Conservation (phyloP, 2,113 vertebrate genomes). For the Petromus typicus region DNA sequence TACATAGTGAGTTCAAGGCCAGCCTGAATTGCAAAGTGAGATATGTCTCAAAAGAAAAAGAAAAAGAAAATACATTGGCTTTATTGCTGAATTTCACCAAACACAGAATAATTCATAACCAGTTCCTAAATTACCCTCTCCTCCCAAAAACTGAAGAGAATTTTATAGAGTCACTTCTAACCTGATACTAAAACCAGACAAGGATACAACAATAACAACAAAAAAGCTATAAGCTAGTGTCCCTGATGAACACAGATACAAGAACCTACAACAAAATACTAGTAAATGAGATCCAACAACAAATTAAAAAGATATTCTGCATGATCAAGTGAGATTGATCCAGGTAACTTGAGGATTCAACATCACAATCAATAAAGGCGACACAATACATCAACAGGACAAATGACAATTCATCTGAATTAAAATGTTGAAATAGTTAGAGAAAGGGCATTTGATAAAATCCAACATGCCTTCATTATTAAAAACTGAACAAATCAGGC, state of each 20-base stretch:
- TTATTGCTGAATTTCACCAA: not conserved
- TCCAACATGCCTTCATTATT: not conserved
- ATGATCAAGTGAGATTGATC: not conserved
- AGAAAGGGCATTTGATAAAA: not conserved
- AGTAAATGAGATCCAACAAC: not conserved
- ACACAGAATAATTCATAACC: not conserved
- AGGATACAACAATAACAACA: not conserved
- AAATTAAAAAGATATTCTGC: not conserved
- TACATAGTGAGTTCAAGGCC: no score
- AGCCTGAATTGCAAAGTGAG: no score
- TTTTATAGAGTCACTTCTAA: not conserved
- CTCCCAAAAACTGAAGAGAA: not conserved
- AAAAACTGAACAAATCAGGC: not conserved
- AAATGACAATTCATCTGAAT: not conserved
- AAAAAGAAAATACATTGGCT: not conserved
- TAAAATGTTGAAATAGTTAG: not conserved
- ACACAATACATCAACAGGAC: not conserved
- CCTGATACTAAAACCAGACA: not conserved
- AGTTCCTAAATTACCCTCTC: not conserved
- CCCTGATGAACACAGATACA: not conserved
- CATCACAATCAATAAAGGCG: not conserved
- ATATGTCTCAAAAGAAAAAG: no score
- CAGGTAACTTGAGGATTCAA: not conserved
- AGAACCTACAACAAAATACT: not conserved
- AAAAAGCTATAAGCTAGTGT: not conserved